These are phyloP conservation scores for Aporrectodea caliginosa DNA, from an alignment of 1,140 invertebrate genomes.

Conservation along the genomic window DNA sequence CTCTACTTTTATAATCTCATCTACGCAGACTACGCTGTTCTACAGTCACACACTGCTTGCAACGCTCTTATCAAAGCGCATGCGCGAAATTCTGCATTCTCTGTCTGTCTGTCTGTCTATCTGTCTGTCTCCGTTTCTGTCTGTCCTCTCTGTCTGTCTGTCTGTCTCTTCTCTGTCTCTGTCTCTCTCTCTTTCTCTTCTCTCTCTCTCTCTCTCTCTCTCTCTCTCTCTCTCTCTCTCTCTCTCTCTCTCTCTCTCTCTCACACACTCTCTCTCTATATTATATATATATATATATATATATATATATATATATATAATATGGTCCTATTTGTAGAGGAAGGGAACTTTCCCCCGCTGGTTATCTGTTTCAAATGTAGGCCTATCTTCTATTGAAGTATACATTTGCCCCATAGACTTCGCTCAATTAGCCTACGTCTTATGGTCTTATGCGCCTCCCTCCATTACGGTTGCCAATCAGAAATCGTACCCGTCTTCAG, in stretches of 20 bases:
- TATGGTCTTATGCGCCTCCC: neutral
- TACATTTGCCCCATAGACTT: neutral
- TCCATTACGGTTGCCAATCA: neutral
- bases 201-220: neutral
- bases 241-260: neutral
- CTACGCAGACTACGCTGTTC: neutral
- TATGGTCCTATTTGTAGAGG: neutral
- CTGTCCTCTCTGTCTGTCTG: neutral
- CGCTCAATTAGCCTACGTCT: neutral
- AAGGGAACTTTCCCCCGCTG: neutral
- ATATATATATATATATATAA: constrained; percentile 1
- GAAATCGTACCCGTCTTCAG: neutral
- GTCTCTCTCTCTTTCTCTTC: neutral
- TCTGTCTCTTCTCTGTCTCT: neutral
- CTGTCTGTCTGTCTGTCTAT: neutral
- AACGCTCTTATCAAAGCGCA: neutral
- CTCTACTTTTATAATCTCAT: neutral
- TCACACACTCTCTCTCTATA: too few relatives aligned
- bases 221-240: neutral
- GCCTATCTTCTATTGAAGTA: neutral
- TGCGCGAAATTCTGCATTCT: neutral
- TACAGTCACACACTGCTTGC: neutral
- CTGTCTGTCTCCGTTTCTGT: neutral
- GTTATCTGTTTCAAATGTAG: neutral
- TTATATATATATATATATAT: constrained; percentile 4